Percentiles rank a stretch among this genome's conserved stretches.
These are phyloP conservation scores for Drosophila nigromelanica DNA, from an alignment of 1,140 invertebrate genomes.

Conservation along the genomic window DNA sequence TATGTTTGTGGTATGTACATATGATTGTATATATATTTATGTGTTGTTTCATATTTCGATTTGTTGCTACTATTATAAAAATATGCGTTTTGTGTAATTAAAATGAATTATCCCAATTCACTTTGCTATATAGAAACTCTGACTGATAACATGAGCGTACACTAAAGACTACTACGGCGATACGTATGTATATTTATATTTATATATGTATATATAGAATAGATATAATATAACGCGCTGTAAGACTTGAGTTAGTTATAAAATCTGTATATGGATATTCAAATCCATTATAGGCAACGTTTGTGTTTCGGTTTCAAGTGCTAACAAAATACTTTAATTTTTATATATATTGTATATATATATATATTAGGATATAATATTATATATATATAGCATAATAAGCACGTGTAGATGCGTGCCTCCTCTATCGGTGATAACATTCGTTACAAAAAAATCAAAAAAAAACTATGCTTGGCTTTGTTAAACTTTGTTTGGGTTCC, in stretches of 20 bases:
- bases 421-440: slow-evolving; percentile 55
- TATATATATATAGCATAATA: slow-evolving; percentile 19
- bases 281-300: slow-evolving; percentile 73
- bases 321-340: slow-evolving; percentile 76
- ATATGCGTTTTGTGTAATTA: slow-evolving; percentile 46
- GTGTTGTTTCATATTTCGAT: slow-evolving; percentile 21
- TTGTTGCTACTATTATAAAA: slow-evolving; percentile 45
- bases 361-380: slow-evolving; percentile 9
- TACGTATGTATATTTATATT: slow-evolving; percentile 34
- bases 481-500: slow-evolving; percentile 15
- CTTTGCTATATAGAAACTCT: slow-evolving; percentile 65
- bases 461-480: slow-evolving; percentile 28
- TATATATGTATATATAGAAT: slow-evolving; percentile 47
- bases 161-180: slow-evolving; percentile 32
- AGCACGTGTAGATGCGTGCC: slow-evolving; percentile 49
- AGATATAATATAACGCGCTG: slow-evolving; percentile 67
- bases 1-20: slow-evolving; percentile 10
- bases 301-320: slow-evolving; percentile 71
- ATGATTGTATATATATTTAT: slow-evolving; percentile 20
- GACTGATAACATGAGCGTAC: slow-evolving; percentile 73
- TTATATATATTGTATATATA: slow-evolving; percentile 31
- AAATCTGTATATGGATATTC: slow-evolving; percentile 63
- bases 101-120: slow-evolving; percentile 46
- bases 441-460: slow-evolving; percentile 44
- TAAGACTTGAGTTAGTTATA: slow-evolving; percentile 77